Base-by-base conservation (phyloP, 2,797 vertebrate species). In the Eupleurogrammus muticus region DNA sequence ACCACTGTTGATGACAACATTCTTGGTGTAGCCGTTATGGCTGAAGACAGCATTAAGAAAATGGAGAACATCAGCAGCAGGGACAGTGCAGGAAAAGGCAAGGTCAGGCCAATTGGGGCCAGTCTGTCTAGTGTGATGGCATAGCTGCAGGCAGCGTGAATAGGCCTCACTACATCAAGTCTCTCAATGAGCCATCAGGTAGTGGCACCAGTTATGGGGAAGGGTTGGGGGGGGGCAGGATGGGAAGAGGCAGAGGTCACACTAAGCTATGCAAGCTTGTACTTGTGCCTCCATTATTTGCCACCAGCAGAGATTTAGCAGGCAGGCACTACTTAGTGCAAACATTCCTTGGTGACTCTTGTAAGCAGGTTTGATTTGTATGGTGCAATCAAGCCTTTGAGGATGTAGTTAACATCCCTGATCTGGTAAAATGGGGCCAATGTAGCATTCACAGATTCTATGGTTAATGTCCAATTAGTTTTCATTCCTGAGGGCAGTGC, bases 111-210 rank as follows among this genome's bases (percentile, higher is more conserved):
- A n/a, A n/a, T n/a, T n/a, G n/a, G n/a, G n/a, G n/a, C n/a, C n/a
- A n/a, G n/a, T n/a, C n/a, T n/a, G n/a, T n/a, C n/a, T n/a, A n/a
- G n/a, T n/a, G n/a, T n/a, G n/a, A n/a, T n/a, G n/a, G n/a, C n/a
- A n/a, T n/a, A n/a, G n/a, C n/a, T n/a, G n/a, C n/a, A n/a, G n/a
- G n/a, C n/a, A n/a, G n/a, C n/a, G n/a, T 48, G 28, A 53, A 54
- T 61, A 60, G 5, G 20, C 56, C 51, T 11, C 11, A 55, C 42
- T 28, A 63, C 32, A 23, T 62, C 53, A 17, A 72, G 46, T 51
- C 65, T 19, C 42, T 64, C 71, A 21, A 60, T 7, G 47, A 55
- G 2, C 55, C 46, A 51, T 51, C 55, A 19, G 55, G 47, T 13
- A 65, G 40, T 51, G 34, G 20, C n/a, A n/a, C n/a, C n/a, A n/a